Evolutionary conservation across 2,797 vertebrate species (phyloP), one percentile per base, ranked within the genome.

Genomic region (Geotrypetes seraphini): DNA sequence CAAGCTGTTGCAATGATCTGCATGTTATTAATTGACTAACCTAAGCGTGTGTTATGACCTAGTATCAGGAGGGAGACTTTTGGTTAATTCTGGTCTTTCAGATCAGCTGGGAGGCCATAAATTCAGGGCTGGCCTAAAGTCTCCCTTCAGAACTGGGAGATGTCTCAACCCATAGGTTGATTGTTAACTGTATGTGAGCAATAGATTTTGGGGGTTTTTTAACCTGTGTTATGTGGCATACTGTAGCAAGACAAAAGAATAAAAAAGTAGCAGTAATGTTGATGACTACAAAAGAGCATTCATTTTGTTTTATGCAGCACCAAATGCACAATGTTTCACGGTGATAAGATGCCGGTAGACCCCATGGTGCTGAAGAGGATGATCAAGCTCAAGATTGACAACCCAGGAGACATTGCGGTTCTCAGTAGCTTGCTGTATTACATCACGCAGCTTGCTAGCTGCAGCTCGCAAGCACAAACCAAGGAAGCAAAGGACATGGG

Each of bases 391-490:
- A 62, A 71, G 47, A 71, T 56, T 16, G 74, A 78, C 4, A 43
- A 38, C 21, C 68, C 71, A 6, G 86, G 71, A 1, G 46, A 79
- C 28, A 75, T 78, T 35, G 81, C 77, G 28, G 57, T 95, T 66
- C 83, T 97, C 41, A 70, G 83, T 55, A 88, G 55, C 62, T 81
- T 98, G 28, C 73, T 92, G 34, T 54, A 73, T 2, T 96, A 94
- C 1, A 12, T 91, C 32, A 81, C 56, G 0, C 56, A 78, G 11
- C 59, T 63, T 0, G 6, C 41, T 6, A 45, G 37, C 1, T 36
- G 24, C 4, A 41, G n/a, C 21, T 51, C 40, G 1, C 26, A 16
- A 36, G 25, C 27, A 18, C 45, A 31, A 5, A 43, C 12, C 16
- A 60, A 37, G 23, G 54, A 53, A 23, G 31, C 37, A n/a, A 51